Conservation (phyloP, 1,140 invertebrate genomes). For the Nephotettix cincticeps region DNA sequence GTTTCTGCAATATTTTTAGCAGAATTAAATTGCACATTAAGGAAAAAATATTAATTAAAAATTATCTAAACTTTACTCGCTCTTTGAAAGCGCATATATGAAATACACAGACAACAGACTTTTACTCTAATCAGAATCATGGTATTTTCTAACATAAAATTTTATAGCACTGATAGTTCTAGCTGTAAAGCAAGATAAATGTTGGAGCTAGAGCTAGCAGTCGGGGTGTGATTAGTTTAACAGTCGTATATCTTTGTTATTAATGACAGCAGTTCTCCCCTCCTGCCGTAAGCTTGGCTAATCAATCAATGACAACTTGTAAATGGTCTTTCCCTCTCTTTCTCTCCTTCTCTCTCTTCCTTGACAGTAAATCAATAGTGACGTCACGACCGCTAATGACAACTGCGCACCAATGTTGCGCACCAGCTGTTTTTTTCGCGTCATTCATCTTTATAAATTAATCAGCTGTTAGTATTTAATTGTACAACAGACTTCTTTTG, state of each 20-base stretch:
- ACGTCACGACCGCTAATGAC: slow-evolving; percentile 15
- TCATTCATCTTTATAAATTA: slow-evolving; percentile 23
- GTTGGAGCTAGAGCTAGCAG: background rate
- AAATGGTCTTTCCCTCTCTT: background rate
- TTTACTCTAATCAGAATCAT: no score
- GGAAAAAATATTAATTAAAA: no score
- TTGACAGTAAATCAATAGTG: slow-evolving; percentile 22
- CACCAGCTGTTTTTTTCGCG: slow-evolving; percentile 22
- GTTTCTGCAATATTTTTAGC: no score
- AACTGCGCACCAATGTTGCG: slow-evolving; percentile 20
- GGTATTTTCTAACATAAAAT: no score
- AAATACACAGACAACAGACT: no score
- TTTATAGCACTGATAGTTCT: no score
- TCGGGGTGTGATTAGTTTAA: slow-evolving; percentile 12
- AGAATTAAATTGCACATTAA: no score
- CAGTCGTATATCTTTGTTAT: slow-evolving; percentile 22
- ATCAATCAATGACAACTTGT: slow-evolving; percentile 21
- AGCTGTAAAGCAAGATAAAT: background rate
- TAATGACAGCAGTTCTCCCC: slow-evolving; percentile 14
- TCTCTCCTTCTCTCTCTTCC: slow-evolving; percentile 8
- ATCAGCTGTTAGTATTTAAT: slow-evolving; percentile 23
- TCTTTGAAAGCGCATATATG: no score
- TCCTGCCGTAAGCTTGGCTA: background rate
- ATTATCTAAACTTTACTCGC: no score
- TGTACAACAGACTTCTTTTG: slow-evolving; percentile 21